Base-by-base conservation (phyloP, 2,113 vertebrate genomes). In the Hemibagrus wyckioides region DNA sequence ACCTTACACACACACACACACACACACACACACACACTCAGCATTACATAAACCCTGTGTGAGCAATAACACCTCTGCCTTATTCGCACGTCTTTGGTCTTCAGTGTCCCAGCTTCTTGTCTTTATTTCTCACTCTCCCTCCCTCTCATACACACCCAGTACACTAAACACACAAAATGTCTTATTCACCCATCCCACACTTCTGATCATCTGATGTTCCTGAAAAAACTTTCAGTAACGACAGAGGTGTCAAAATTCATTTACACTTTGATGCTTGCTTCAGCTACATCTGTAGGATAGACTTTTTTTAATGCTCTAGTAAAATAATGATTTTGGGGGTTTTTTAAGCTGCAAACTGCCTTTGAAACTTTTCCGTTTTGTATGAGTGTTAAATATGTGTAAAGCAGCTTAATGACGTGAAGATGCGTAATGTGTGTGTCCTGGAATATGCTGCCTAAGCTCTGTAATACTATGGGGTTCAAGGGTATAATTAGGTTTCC, bases 21-120 rank as follows among this genome's bases (percentile, higher is more conserved):
- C 80, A 77, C 59, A 79, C 65, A 84, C 63, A 80, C 36, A 71
- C 21, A 48, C 30, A 71, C 67, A 71, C 67, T 36, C 65, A 54
- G 77, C 25, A 71, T 83, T 89, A 83, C 39, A 67, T 89, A 86
- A 86, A 41, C 80, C 44, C 8, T 81, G 59, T 39, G 36, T 41
- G 36, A 85, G 83, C 33, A 57, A 54, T 77, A 69, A 67, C 15
- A n/a, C n/a, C n/a, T 44, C 61, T 75, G 52, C 21, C n/a, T 65
- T 80, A 48, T 71, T 28, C 63, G 41, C 36, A 33, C 75, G 17
- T 75, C 65, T 88, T 17, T 33, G 65, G 65, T 71, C 44, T 76
- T 88, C 65, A 52, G 25, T 85, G 36, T 67, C 39, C 8, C 44
- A 67, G 57, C 7, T 48, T 83, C 82, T n/a, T 21, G n/a, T 33